Conservation (phyloP, 2,113 vertebrate genomes). For the Pelobates fuscus region DNA sequence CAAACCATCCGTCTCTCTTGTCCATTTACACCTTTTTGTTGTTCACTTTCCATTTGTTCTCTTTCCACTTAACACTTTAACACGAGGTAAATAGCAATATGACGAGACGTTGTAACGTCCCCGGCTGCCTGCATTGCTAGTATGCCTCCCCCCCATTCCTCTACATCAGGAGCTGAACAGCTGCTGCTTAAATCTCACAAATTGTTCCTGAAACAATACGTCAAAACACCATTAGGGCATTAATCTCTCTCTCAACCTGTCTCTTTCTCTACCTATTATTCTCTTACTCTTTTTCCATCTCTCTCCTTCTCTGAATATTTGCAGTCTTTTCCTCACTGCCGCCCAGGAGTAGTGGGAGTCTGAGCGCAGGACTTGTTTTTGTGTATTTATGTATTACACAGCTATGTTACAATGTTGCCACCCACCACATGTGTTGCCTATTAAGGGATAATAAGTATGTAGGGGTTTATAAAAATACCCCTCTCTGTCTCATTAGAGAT, state of each 20-base stretch:
- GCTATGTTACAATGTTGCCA: too few species aligned
- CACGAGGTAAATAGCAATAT: background rate
- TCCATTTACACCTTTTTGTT: slow-evolving; percentile 47
- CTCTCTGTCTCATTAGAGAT: too few species aligned
- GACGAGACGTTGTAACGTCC: slow-evolving; percentile 1
- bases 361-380: too few species aligned
- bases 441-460: too few species aligned
- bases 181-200: slow-evolving; percentile 51
- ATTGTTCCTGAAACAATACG: slow-evolving; percentile 39
- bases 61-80: slow-evolving; percentile 39
- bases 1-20: slow-evolving; percentile 25
- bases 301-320: background rate
- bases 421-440: too few species aligned
- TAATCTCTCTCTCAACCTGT: background rate
- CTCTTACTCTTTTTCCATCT: background rate
- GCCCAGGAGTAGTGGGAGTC: too few species aligned
- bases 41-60: slow-evolving; percentile 43
- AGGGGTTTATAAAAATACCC: too few species aligned
- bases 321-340: background rate
- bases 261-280: too few species aligned
- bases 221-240: slow-evolving; percentile 55
- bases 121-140: slow-evolving; percentile 12
- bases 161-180: slow-evolving; percentile 47
- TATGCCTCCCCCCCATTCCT: background rate
- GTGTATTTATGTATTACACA: too few species aligned